Evolutionary conservation across 2,888 invertebrate species (phyloP), one percentile per base, ranked within the genome.

Genomic region (Coleophora flavipennella): DNA sequence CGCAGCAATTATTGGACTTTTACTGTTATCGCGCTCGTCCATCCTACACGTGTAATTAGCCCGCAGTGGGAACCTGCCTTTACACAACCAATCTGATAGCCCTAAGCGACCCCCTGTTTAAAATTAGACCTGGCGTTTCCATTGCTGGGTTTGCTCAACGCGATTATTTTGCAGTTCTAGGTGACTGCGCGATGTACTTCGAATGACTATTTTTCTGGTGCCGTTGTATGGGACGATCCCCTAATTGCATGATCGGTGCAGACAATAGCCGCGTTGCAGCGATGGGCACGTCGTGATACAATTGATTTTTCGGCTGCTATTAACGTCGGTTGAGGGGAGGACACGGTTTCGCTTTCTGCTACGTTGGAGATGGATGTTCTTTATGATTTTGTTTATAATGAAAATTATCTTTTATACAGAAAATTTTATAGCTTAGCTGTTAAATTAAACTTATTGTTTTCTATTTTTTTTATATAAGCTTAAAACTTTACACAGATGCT

Each of bases 1-100:
- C 51, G 46, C 53, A 39, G 59, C 69, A 71, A 75, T 80, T 77
- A 81, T 59, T 61, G 55, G 57, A 69, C 67, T 78, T 81, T 84
- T 79, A 83, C 73, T 79, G 76, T 80, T 81, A 80, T 81, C 72
- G 71, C 67, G 78, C 76, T 55, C 59, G 57, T 53, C 62, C 64
- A 65, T 61, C 59, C 59, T 51, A 55, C 63, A 64, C 60, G 60
- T 73, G 72, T 79, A 77, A 81, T 81, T 80, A 81, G 71, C 56
- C 57, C 53, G 59, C 72, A 68, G 70, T 70, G 62, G 59, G 57
- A 62, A 65, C 60, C 60, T 53, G 54, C 51, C 57, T 55, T 58
- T 53, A 59, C 59, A 69, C 60, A 55, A 59, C 47, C 20, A 20
- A 20, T 20, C 20, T 4, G 20, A 20, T 20, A 3, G 20, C 20